A percentile compares a stretch with the other conserved stretches of the same genome.
Evolutionary conservation across 2,797 vertebrate genomes (phyloP).

Genomic region (Malacoctenus gilli): DNA sequence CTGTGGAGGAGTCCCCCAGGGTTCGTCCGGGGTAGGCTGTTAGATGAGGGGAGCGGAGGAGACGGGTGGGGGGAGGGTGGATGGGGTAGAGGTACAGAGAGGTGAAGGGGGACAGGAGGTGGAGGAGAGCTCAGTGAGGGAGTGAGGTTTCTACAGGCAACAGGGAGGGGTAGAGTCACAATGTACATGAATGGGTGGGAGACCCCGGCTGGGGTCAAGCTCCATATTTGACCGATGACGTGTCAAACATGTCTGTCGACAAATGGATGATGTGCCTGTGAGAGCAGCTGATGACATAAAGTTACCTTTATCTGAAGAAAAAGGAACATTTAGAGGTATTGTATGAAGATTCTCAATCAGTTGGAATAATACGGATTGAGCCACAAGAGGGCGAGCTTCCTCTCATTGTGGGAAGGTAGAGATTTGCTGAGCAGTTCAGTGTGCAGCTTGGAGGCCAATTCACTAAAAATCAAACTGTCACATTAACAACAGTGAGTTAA

Average conservation of each 20-base stretch:
- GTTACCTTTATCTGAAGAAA: background rate
- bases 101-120: constrained; percentile 67
- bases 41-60: constrained; percentile 78
- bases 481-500: background rate
- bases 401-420: constrained; percentile 25
- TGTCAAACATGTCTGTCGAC: constrained; percentile 61
- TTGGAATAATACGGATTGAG: too few species aligned
- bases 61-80: constrained; percentile 38
- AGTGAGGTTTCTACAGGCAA: constrained; percentile 55
- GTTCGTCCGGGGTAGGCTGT: constrained; percentile 94
- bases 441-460: constrained; percentile 11
- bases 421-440: constrained; percentile 16
- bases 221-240: constrained; percentile 61
- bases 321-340: background rate
- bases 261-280: constrained; percentile 18
- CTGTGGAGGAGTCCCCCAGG: constrained; percentile 90
- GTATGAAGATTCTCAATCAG: too few species aligned
- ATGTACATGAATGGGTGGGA: constrained; percentile 58
- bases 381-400: constrained; percentile 67
- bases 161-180: constrained; percentile 50
- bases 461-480: constrained; percentile 4
- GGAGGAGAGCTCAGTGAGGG: constrained; percentile 62
- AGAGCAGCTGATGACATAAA: background rate
- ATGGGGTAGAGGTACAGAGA: constrained; percentile 35
- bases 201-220: constrained; percentile 20